Evolutionary conservation across 2,888 invertebrate genomes (phyloP).

Genomic region (Volucella inanis): DNA sequence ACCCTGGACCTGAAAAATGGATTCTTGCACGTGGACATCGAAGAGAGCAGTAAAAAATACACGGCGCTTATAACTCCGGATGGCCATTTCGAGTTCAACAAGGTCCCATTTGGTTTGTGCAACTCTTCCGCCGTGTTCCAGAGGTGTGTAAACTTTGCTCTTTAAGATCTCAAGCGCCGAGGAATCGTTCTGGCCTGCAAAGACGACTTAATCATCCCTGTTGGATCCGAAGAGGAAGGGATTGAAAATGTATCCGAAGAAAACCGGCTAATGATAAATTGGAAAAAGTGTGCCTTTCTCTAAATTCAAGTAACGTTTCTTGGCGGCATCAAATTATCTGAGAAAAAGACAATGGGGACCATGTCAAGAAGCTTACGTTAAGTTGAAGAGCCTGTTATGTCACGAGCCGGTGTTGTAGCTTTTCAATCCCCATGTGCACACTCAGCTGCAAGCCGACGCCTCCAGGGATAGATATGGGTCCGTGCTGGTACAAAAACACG

Average conservation of each 20-base stretch:
- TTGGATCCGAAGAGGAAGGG: slow-evolving; percentile 31
- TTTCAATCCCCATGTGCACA: slow-evolving; percentile 64
- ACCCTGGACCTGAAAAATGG: too few species aligned
- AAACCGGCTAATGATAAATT: too few species aligned
- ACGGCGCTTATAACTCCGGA: slow-evolving; percentile 6
- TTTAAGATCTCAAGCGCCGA: slow-evolving; percentile 33
- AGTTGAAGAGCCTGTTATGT: slow-evolving; percentile 59
- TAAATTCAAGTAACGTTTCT: too few species aligned
- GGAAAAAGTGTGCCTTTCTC: too few species aligned
- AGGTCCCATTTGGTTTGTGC: slow-evolving; percentile 78
- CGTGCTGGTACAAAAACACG: slow-evolving; percentile 28
- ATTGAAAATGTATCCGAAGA: slow-evolving; percentile 67
- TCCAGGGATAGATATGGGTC: slow-evolving; percentile 29
- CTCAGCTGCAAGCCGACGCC: slow-evolving; percentile 76
- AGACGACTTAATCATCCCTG: slow-evolving; percentile 10
- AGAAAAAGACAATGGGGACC: too few species aligned
- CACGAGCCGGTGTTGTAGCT: slow-evolving; percentile 71
- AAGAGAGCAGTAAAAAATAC: too few species aligned
- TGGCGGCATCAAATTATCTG: too few species aligned
- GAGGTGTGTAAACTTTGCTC: slow-evolving; percentile 61
- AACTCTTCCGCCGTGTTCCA: slow-evolving; percentile 79
- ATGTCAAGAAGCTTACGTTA: too few species aligned
- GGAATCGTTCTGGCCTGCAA: slow-evolving; percentile 26
- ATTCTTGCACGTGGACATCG: too few species aligned
- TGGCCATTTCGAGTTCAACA: slow-evolving; percentile 51